phyloP scores from a whole-genome alignment of 2,113 vertebrate species.

The Nesogale talazaci region DNA sequence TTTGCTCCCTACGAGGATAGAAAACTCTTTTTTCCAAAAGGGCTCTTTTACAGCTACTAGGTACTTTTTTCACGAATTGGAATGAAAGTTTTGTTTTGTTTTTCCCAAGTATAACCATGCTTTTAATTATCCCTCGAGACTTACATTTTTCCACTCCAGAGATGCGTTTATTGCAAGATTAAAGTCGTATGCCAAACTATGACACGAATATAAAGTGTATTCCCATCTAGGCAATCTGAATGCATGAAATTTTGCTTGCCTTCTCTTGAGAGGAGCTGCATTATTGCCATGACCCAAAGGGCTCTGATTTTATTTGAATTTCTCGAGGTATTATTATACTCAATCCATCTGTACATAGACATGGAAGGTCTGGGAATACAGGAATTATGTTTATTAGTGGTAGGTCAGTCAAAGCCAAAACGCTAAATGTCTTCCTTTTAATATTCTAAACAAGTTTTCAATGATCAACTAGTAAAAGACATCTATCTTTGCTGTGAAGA shows the following conservation, averaged over 20 bases:
- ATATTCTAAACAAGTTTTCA: not conserved
- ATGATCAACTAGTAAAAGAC: constrained; percentile 4
- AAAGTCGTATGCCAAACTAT: constrained; percentile 79
- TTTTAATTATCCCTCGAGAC: constrained; percentile 81
- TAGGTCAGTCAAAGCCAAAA: constrained; percentile 4
- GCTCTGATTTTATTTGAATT: constrained; percentile 75
- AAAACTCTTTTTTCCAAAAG: constrained; percentile 71
- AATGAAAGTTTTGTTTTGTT: constrained; percentile 64
- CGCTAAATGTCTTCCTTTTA: not conserved
- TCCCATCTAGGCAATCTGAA: constrained; percentile 80
- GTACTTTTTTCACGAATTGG: constrained; percentile 70
- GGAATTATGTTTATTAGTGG: constrained; percentile 34
- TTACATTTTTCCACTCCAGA: constrained; percentile 79
- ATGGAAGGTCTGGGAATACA: not conserved
- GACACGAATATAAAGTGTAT: constrained; percentile 82
- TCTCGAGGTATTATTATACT: constrained; percentile 51
- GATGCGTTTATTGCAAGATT: constrained; percentile 79
- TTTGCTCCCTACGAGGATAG: constrained; percentile 63
- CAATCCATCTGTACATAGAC: constrained; percentile 20
- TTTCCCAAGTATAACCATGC: constrained; percentile 73
- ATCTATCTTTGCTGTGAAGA: constrained; percentile 24
- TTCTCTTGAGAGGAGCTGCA: constrained; percentile 73
- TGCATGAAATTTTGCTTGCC: constrained; percentile 75
- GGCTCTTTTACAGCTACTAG: constrained; percentile 66
- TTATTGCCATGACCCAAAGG: constrained; percentile 79